A percentile compares a stretch with the other conserved stretches of the same genome.
Conservation (phyloP, 1,140 invertebrate genomes). For the Pectinophora gossypiella region DNA sequence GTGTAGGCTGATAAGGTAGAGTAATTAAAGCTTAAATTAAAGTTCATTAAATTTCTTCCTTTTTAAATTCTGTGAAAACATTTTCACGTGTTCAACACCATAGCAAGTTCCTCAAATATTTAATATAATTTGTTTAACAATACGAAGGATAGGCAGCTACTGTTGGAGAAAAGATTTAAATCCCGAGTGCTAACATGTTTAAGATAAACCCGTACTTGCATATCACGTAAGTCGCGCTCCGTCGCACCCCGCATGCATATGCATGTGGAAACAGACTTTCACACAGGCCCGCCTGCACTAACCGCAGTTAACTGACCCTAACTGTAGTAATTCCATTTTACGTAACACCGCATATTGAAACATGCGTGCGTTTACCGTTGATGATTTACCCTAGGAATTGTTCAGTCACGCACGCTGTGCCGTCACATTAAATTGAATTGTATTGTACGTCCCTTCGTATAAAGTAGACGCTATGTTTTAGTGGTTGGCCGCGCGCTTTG, state of each 20-base stretch:
- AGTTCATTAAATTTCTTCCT: not conserved
- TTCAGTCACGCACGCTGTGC: not conserved
- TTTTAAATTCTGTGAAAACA: not conserved
- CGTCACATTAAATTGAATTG: no score
- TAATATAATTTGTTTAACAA: no score
- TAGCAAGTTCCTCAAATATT: no score
- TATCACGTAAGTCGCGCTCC: slow-evolving; percentile 31
- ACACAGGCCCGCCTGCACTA: slow-evolving; percentile 22
- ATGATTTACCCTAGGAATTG: not conserved
- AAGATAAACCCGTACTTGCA: not conserved
- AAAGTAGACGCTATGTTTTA: no score
- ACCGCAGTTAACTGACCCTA: not conserved
- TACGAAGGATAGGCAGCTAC: no score
- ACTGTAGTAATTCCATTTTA: not conserved
- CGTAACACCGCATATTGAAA: not conserved
- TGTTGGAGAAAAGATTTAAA: no score
- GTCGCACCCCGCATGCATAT: slow-evolving; percentile 50
- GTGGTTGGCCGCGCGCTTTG: no score
- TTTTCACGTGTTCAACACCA: no score
- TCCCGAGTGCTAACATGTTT: not conserved
- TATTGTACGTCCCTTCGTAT: no score
- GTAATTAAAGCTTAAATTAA: not conserved
- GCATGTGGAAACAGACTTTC: slow-evolving; percentile 64
- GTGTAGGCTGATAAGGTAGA: no score
- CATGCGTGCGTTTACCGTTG: not conserved